Evolutionary conservation across 1,140 invertebrate species (phyloP).

Genomic region (Tribolium castaneum): DNA sequence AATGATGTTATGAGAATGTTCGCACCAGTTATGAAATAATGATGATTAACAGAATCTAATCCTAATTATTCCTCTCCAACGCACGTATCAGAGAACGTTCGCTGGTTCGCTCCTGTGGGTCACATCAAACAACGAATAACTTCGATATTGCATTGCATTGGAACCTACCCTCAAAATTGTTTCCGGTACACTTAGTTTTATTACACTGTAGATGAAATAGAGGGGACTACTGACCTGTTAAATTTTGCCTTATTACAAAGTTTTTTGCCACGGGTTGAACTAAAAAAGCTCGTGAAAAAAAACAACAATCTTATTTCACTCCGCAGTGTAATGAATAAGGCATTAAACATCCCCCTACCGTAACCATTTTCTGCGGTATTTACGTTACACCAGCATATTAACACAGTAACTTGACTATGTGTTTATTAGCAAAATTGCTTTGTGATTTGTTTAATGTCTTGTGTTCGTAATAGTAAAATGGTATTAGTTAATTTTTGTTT

Average conservation of each 20-base stretch:
- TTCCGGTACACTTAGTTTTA: constrained; percentile 9
- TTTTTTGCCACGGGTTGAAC: not conserved
- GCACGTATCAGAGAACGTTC: not conserved
- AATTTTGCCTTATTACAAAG: not conserved
- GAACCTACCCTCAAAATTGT: constrained; percentile 12
- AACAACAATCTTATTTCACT: not conserved
- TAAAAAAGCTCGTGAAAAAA: not conserved
- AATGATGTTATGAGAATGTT: too few relatives aligned
- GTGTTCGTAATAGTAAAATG: too few relatives aligned
- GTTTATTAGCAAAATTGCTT: too few relatives aligned
- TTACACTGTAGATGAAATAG: not conserved
- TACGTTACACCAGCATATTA: not conserved
- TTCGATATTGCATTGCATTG: constrained; percentile 5
- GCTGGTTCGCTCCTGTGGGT: not conserved
- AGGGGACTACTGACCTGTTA: not conserved
- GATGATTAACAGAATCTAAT: not conserved
- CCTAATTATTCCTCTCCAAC: not conserved
- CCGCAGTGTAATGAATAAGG: not conserved
- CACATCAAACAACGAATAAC: constrained; percentile 4
- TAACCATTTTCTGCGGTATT: constrained; percentile 6
- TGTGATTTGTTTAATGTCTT: too few relatives aligned
- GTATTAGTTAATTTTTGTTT: too few relatives aligned
- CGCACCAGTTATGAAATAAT: not conserved
- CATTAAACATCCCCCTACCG: not conserved
- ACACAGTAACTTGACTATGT: not conserved